These are phyloP conservation scores for Rhynchophorus ferrugineus DNA, from an alignment of 1,140 invertebrate species.

Conservation along the genomic window DNA sequence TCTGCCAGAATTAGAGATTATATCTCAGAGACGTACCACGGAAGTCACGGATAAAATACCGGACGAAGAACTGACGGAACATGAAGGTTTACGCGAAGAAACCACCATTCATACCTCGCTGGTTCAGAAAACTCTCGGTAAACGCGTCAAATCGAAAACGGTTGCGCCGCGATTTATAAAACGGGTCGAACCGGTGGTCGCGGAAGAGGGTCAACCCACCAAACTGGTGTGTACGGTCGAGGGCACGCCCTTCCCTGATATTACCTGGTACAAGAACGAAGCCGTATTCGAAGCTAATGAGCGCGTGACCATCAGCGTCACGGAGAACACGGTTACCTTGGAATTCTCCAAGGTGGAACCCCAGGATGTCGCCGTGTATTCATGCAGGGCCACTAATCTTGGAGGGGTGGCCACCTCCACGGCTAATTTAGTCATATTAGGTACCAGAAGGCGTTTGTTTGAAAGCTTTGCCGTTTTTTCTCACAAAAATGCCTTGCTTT, in stretches of 20 bases:
- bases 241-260: slow-evolving; percentile 58
- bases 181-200: slow-evolving; percentile 58
- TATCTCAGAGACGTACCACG: slow-evolving; percentile 36
- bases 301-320: slow-evolving; percentile 52
- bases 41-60: slow-evolving; percentile 44
- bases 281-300: slow-evolving; percentile 55
- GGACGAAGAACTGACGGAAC: slow-evolving; percentile 44
- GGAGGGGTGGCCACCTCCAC: slow-evolving; percentile 72
- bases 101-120: slow-evolving; percentile 37
- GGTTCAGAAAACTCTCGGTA: slow-evolving; percentile 46
- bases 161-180: slow-evolving; percentile 63
- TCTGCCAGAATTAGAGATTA: slow-evolving; percentile 49
- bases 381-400: slow-evolving; percentile 67
- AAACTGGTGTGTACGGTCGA: slow-evolving; percentile 60
- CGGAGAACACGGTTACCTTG: slow-evolving; percentile 56
- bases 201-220: slow-evolving; percentile 52
- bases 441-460: no score
- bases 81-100: slow-evolving; percentile 38
- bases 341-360: slow-evolving; percentile 56
- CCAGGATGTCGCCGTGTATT: slow-evolving; percentile 70
- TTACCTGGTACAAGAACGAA: slow-evolving; percentile 73
- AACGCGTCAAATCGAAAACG: slow-evolving; percentile 43
- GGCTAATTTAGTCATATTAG: slow-evolving; percentile 63
- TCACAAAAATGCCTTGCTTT: no score
- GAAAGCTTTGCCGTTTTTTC: no score